Base-by-base conservation (phyloP, 2,797 vertebrate species). In the Oophaga sylvatica region DNA sequence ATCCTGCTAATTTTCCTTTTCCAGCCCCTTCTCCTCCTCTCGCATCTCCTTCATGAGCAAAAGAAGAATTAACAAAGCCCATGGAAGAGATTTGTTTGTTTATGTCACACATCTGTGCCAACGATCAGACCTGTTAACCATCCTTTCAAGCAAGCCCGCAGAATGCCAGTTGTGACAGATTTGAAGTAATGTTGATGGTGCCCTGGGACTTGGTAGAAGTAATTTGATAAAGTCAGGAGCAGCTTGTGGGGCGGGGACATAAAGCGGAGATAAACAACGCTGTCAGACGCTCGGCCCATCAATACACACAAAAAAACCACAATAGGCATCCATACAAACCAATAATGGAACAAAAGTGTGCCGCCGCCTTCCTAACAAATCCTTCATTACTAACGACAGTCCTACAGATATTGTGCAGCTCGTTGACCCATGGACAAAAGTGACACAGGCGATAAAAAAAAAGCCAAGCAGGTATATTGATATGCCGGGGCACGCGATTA, bases 101-200 rank as follows among this genome's bases (percentile, higher is more conserved):
- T 91, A 57, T 20, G 83, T 78, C 87, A 90, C 89, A 88, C 90
- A 89, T 90, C 92, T 92, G 90, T 91, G 88, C 90, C 0, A 1
- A 89, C 19, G 19, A 90, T 88, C 91, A 88, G 81, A 91, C 87
- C 89, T 77, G 92, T 94, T 93, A 94, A 88, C 93, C 90, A 81
- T 88, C 90, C 91, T 94, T 93, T 91, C 92, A 93, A 91, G 93
- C 91, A 92, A 91, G 90, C 53, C 90, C 92, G 92, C 80, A 94
- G 93, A 91, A 91, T 95, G 93, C 94, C 94, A 93, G 91, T 93
- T 93, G 92, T 93, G 92, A 94, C 94, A 94, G 93, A 95, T 94
- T 93, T 94, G 93, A 90, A 92, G 92, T 87, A 90, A 90, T 88
- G 91, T 63, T 90, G 92, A 91, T 90, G 91, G 93, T 88, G 90